Base-by-base conservation (phyloP, 2,113 vertebrate species). In the Eulemur macaco region DNA sequence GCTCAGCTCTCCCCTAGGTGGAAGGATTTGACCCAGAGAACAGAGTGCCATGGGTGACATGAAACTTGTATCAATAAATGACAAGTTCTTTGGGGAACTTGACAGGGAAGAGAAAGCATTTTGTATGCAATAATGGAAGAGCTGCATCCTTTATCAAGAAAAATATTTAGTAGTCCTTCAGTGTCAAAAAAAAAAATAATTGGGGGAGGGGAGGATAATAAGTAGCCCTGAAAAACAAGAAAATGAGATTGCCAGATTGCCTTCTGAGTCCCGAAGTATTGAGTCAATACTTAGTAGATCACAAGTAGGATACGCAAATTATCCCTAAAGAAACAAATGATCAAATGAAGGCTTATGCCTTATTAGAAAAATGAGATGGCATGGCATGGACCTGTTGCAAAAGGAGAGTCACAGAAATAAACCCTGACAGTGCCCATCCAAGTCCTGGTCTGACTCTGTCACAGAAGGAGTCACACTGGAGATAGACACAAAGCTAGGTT, bases 171-270 rank as follows among this genome's bases (percentile, higher is more conserved):
- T 52, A 42, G 25, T 10, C 25, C 4, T 27, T 27, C 25, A 60
- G 58, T 60, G 58, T 25, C 9, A 25, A 60, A 60, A 60, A 60
- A 52, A 47, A 77, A 76, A 76, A 12, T 42, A 42, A 18, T 82
- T 1, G 56, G 8, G 25, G 54, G 37, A 45, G 1, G 1, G 21
- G 27, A 4, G 34, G 50, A 17, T 11, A 2, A 34, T 45, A 8
- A 50, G 9, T 58, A 29, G 23, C 34, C 9, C 3, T 7, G 1
- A 25, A 77, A n/a, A 82, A 47, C 45, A 50, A 56, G 58, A 81
- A 69, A 47, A 45, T 1, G 21, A 77, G 58, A 45, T 5, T 74
- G 10, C 23, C 27, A 77, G 42, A 45, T 7, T 74, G 10, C 23
- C 21, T 81, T 96, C 25, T 56, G 47, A 74, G 25, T 64, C 39